A percentile compares a stretch with the other conserved stretches of the same genome.
phyloP scores from a whole-genome alignment of 2,797 vertebrate species.

The Euthynnus affinis region DNA sequence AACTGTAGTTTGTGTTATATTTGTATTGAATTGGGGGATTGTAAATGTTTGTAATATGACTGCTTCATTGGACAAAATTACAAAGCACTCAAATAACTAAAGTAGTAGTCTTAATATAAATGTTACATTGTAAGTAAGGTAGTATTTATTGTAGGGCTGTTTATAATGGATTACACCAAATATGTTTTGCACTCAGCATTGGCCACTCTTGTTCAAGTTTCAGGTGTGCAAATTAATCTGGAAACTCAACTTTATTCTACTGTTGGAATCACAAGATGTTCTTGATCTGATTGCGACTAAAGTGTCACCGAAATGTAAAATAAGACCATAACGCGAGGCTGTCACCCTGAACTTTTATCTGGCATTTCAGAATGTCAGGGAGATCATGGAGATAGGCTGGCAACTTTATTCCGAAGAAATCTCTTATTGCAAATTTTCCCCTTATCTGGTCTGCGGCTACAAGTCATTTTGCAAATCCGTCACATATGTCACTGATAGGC shows the following conservation, averaged over 20 bases:
- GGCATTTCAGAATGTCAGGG: constrained; percentile 34
- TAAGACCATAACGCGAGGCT: background rate
- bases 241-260: background rate
- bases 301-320: constrained; percentile 22
- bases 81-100: background rate
- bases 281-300: background rate
- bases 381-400: constrained; percentile 27
- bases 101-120: background rate
- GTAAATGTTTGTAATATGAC: too few relatives aligned
- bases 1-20: background rate
- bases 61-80: background rate
- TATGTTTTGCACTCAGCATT: background rate
- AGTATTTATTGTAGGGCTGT: background rate
- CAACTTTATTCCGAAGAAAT: constrained; percentile 29
- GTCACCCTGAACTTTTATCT: constrained; percentile 26
- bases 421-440: background rate
- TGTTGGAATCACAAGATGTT: background rate
- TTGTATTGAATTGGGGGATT: background rate
- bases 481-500: constrained; percentile 38
- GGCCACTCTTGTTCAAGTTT: background rate
- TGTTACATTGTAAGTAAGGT: background rate
- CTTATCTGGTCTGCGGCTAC: constrained; percentile 34
- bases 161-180: background rate
- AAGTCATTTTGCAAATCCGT: constrained; percentile 44
- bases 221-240: background rate